Base-by-base conservation (phyloP, 2,797 vertebrate genomes). In the Pangasius djambal region DNA sequence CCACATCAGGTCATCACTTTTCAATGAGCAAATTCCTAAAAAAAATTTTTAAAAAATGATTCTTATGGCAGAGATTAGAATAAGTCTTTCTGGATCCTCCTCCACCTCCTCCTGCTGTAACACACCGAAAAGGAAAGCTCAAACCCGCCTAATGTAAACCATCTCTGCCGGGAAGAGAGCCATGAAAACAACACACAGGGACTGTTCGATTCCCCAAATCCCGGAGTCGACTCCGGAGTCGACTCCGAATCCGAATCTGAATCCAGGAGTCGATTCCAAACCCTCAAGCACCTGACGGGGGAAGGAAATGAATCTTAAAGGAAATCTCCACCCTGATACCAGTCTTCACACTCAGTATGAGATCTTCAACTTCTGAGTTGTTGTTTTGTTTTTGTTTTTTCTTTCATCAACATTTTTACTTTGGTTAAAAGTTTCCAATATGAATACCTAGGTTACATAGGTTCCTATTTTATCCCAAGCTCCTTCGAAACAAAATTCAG, bases 51-150 rank as follows among this genome's bases (percentile, higher is more conserved):
- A n/a, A 18, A 40, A 25, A 37, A 59, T 48, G 6, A 48, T 48
- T 48, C 44, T 13, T 96, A 96, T 96, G 96, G 96, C 96, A 97
- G 96, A 94, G 91, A 92, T 50, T 6, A 7, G 9, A 50, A 70
- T 91, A 92, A 89, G 94, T 93, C 94, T 94, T 94, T 92, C 91
- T 78, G 93, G 94, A 92, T 94, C 93, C 61, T 91, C 89, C 90
- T 91, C 89, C 90, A 10, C 67, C 74, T 88, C 74, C 90, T 91
- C 84, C 88, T 67, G n/a, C 31, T 6, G 0, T 28, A 89, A 92
- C 93, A 96, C 94, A 91, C 92, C 87, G 91, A 91, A 90, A n/a
- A 95, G 93, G 94, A 94, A 95, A 86, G 37, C 70, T 79, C 28
- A 31, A 78, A 44, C 6, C 85, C 70, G 69, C 70, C 50, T 75